Evolutionary conservation across 2,888 invertebrate genomes (phyloP).

Genomic region (Nasonovia ribisnigri): DNA sequence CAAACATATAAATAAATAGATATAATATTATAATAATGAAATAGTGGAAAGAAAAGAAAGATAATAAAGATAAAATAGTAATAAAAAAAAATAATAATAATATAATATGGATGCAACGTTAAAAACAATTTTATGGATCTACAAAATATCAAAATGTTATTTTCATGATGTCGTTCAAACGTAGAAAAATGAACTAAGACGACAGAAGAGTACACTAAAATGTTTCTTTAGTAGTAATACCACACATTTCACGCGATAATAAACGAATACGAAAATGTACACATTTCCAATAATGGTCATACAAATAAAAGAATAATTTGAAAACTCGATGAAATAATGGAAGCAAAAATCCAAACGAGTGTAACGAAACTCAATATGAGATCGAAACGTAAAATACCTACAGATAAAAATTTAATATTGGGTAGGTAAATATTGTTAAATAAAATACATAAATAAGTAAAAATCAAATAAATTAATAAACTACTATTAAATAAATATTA

Average conservation of each 20-base stretch:
- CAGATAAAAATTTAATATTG: background rate
- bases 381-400: background rate
- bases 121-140: background rate
- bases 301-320: background rate
- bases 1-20: background rate
- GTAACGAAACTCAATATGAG: background rate
- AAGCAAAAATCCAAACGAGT: background rate
- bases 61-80: background rate
- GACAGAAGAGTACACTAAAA: background rate
- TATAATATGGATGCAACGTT: background rate
- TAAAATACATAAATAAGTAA: background rate
- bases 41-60: background rate
- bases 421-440: background rate
- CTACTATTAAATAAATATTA: background rate
- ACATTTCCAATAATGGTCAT: background rate
- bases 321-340: background rate
- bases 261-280: background rate
- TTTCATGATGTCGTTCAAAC: background rate
- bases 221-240: background rate
- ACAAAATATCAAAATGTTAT: background rate
- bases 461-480: background rate
- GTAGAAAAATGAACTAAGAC: background rate
- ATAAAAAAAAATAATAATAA: slow-evolving; percentile 10
- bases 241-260: background rate
- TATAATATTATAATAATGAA: background rate